Base-by-base conservation (phyloP, 2,888 invertebrate species). In the Dastarcus helophoroides region DNA sequence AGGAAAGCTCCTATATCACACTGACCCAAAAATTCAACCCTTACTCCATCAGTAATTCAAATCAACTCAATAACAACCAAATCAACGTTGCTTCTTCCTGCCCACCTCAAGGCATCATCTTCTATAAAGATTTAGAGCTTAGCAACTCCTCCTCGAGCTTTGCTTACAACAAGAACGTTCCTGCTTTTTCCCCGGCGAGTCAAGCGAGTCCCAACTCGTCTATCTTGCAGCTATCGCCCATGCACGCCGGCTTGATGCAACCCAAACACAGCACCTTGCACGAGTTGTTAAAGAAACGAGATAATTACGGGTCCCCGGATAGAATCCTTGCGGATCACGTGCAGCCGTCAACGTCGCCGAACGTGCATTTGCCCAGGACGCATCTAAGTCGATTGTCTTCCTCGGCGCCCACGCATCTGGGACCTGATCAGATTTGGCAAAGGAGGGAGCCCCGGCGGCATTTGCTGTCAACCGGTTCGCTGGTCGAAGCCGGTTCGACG, bases 381-480 rank as follows among this genome's bases (percentile, higher is more conserved):
- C 34, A 37, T 16, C 27, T 33, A n/a, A n/a, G n/a, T n/a, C n/a
- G 85, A 35, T 67, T 89, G 3, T 88, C 86, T 3, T 83, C 86
- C 26, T 89, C 89, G 28, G 89, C 89, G 14, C 88, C 88, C 3
- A 84, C 86, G 31, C 83, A 86, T 57, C 71, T 81, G 41, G 81
- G 82, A 15, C 63, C 81, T 46, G 88, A 88, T 42, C 76, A 73
- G 62, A 79, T 89, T 39, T 89, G 89, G 89, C 80, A 80, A 54
- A 72, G 85, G 19, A 67, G 89, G 37, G 89, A 90, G 56, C 88
- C 89, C 3, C 70, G 89, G 29, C 84, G 82, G 55, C 88, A 89
- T 64, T 65, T 89, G 38, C 60, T 86, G 29, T 86, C 85, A 4
- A 88, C 86, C 9, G 81, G 88, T 43, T 86, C 86, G 22, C 59